Evolutionary conservation across 2,113 vertebrate genomes (phyloP).

Genomic region (Centropus bengalensis): DNA sequence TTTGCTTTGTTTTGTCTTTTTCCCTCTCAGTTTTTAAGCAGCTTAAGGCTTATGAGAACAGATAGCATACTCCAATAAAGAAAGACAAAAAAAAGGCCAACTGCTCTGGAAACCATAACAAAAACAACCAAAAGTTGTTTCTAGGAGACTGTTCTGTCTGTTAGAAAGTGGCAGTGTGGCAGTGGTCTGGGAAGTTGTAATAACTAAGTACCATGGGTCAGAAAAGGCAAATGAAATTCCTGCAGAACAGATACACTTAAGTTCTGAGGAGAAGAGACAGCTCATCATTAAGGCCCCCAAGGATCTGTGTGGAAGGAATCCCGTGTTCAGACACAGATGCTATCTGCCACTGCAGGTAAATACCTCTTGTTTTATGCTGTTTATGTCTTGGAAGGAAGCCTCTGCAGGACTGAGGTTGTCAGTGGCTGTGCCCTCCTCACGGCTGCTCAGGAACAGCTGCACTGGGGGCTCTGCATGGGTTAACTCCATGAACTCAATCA

Average conservation of each 20-base stretch:
- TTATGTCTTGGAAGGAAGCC: neutral
- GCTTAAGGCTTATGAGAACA: neutral
- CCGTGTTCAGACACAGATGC: neutral
- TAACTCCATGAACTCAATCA: neutral
- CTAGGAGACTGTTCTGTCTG: neutral
- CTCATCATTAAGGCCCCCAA: neutral
- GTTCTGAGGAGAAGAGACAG: neutral
- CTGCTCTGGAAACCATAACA: neutral
- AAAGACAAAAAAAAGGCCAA: neutral
- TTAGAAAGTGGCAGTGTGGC: neutral
- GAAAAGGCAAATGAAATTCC: neutral
- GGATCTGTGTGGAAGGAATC: neutral
- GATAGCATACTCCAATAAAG: neutral
- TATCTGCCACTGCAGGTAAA: neutral
- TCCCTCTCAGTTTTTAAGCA: neutral
- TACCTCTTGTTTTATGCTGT: neutral
- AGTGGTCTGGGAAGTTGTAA: neutral
- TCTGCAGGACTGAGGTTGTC: accelerated
- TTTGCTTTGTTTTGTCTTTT: neutral
- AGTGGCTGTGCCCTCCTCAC: neutral
- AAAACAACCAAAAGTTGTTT: neutral
- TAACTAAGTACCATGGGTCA: neutral
- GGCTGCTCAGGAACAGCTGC: neutral
- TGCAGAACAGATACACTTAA: neutral
- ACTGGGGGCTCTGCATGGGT: neutral